A percentile compares a stretch with the other conserved stretches of the same genome.
phyloP scores from a whole-genome alignment of 2,113 vertebrate genomes.

The Serinus canaria region DNA sequence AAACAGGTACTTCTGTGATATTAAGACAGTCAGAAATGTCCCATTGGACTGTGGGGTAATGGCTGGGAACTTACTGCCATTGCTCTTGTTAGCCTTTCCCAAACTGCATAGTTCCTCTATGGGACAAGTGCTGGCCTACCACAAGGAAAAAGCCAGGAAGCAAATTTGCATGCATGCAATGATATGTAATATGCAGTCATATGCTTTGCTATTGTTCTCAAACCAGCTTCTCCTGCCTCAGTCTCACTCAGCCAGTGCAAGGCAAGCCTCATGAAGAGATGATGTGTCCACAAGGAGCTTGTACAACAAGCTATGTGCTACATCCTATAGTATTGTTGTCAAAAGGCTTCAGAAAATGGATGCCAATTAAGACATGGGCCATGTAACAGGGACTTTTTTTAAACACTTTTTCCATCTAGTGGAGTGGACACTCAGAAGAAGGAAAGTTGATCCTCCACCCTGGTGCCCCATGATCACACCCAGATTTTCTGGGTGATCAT shows the following conservation, averaged over 20 bases:
- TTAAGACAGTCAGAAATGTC: not conserved
- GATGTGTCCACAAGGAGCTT: not conserved
- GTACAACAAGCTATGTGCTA: accelerated
- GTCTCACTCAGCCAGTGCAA: not conserved
- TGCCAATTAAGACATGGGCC: not conserved
- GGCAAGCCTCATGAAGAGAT: not conserved
- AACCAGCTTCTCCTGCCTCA: not conserved
- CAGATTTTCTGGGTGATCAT: not conserved
- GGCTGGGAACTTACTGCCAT: not conserved
- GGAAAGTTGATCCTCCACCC: not conserved
- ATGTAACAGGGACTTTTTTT: not conserved
- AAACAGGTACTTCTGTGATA: not conserved
- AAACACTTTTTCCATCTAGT: not conserved
- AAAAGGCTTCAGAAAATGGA: not conserved
- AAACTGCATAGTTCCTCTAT: not conserved
- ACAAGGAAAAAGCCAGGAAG: not conserved
- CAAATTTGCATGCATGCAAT: not conserved
- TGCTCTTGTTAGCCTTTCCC: not conserved
- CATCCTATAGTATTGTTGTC: accelerated
- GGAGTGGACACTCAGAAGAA: not conserved
- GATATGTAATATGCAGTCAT: not conserved
- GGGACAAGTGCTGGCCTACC: not conserved
- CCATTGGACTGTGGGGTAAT: not conserved
- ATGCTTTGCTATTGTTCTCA: not conserved
- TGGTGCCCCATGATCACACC: not conserved